phyloP scores from a whole-genome alignment of 2,797 vertebrate species.

The Muraenolepis orangiensis region DNA sequence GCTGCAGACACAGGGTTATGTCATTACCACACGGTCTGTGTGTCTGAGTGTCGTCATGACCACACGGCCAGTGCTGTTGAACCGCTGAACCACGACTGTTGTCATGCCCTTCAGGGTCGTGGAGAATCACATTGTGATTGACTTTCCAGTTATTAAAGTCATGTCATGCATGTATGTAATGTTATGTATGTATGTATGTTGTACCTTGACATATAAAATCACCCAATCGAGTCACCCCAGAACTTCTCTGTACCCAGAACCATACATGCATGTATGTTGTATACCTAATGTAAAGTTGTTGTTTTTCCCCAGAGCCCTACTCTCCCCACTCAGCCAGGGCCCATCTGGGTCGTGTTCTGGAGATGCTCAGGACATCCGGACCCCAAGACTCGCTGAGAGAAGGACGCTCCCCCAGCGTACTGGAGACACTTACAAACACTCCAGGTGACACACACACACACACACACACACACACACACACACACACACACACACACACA shows the following conservation, averaged over 20 bases:
- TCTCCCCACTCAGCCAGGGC: conserved; percentile 66
- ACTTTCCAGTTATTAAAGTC: background rate
- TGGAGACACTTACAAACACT: conserved; percentile 70
- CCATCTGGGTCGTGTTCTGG: conserved; percentile 75
- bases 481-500: conserved; percentile 1
- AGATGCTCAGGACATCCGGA: conserved; percentile 71
- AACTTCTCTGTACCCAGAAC: too few relatives aligned
- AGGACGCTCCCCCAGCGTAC: conserved; percentile 73
- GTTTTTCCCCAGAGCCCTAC: conserved; percentile 72
- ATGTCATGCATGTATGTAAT: background rate
- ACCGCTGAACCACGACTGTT: background rate
- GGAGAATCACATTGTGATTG: background rate
- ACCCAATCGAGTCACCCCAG: too few relatives aligned
- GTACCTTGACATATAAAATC: background rate
- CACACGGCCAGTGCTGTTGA: background rate
- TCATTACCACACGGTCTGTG: background rate
- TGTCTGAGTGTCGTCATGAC: background rate
- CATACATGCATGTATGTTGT: too few relatives aligned
- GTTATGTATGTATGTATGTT: background rate
- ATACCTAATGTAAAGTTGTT: background rate
- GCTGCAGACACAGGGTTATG: too few relatives aligned
- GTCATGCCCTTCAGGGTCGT: background rate
- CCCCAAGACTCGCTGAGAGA: conserved; percentile 76
- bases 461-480: conserved; percentile 2
- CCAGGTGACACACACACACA: conserved; percentile 51